phyloP scores from a whole-genome alignment of 2,888 invertebrate species.

The Agrilus mali region DNA sequence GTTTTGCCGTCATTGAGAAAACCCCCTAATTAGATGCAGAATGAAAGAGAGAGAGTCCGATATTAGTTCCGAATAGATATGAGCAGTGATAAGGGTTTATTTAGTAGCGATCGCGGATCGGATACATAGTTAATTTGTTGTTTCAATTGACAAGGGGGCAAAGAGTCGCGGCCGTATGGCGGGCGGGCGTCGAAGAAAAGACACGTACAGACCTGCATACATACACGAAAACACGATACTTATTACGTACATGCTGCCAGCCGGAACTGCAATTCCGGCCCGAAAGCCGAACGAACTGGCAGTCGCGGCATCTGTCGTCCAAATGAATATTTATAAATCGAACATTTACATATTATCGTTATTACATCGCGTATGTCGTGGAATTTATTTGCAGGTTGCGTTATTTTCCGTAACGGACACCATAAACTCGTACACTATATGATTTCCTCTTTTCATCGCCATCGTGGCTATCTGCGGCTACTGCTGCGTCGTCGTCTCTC shows the following conservation, averaged over 20 bases:
- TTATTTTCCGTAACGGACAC: constrained; percentile 21
- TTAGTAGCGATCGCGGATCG: constrained; percentile 21
- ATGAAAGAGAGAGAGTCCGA: constrained; percentile 19
- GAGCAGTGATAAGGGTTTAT: constrained; percentile 19
- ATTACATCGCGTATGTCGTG: constrained; percentile 18
- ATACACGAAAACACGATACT: background rate
- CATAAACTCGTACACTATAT: constrained; percentile 12
- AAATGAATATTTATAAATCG: constrained; percentile 26
- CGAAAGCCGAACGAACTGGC: constrained; percentile 14
- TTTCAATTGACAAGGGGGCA: constrained; percentile 22
- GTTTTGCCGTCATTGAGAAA: constrained; percentile 5
- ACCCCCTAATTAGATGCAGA: constrained; percentile 19
- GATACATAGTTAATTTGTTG: constrained; percentile 28
- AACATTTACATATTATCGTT: constrained; percentile 24
- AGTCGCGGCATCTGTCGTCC: constrained; percentile 22
- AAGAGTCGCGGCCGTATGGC: constrained; percentile 21
- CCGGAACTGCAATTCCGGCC: constrained; percentile 36
- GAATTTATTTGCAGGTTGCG: constrained; percentile 21
- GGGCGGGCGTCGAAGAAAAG: constrained; percentile 25
- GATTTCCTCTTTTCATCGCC: constrained; percentile 5
- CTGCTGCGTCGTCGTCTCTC: background rate
- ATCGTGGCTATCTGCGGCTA: background rate
- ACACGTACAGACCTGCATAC: constrained; percentile 19
- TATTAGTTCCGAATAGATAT: constrained; percentile 21
- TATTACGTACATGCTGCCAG: constrained; percentile 11